These are phyloP conservation scores for Tympanoctomys barrerae DNA, from an alignment of 2,797 vertebrate species.

Conservation along the genomic window DNA sequence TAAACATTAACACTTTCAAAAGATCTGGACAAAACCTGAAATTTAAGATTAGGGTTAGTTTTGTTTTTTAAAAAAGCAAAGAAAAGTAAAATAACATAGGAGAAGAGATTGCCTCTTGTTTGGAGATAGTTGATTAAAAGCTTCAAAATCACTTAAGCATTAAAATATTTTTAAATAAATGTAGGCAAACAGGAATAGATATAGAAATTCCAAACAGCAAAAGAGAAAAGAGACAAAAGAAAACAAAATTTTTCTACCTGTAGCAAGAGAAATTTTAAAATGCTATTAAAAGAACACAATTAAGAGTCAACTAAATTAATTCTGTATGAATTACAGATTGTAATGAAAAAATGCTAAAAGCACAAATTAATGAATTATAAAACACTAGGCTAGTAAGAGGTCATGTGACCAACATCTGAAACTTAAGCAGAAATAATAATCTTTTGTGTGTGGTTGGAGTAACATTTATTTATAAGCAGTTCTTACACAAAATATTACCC, in stretches of 20 bases:
- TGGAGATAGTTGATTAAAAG: not conserved
- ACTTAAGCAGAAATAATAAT: not conserved
- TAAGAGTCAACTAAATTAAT: not conserved
- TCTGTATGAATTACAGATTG: not conserved
- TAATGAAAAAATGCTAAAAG: not conserved
- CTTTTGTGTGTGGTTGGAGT: too few species aligned
- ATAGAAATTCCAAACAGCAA: not conserved
- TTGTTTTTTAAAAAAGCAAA: not conserved
- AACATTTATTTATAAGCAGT: too few species aligned
- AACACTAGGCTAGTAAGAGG: not conserved
- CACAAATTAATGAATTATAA: not conserved
- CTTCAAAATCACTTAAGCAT: constrained; percentile 4
- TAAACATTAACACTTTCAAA: not conserved
- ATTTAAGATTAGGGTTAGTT: not conserved
- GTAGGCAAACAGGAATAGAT: not conserved
- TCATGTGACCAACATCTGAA: not conserved
- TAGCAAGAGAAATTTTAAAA: not conserved
- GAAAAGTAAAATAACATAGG: not conserved
- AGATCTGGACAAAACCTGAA: not conserved
- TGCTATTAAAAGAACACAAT: not conserved
- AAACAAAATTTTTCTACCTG: not conserved
- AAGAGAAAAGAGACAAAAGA: not conserved
- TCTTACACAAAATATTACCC: too few species aligned
- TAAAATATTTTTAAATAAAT: not conserved
- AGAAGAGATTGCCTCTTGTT: not conserved